phyloP scores from a whole-genome alignment of 53 echinoderm and acorn worm genomes.

The Apostichopus leukothele region DNA sequence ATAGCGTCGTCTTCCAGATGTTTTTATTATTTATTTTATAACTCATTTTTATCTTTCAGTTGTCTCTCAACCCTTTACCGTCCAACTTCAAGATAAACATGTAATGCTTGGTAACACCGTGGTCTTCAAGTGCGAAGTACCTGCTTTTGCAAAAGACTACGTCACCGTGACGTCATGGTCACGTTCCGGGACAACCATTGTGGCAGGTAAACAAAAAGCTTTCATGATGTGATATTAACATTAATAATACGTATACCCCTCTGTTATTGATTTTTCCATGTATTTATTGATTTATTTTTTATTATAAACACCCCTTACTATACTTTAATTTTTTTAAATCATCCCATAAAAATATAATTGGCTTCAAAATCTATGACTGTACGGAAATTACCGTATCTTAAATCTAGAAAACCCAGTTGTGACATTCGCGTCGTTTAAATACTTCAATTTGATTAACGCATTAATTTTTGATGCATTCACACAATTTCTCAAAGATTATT shows the following conservation, averaged over 20 bases:
- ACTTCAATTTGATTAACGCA: neutral
- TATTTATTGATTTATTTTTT: too few relatives aligned
- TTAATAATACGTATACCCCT: too few relatives aligned
- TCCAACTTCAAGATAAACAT: slow-evolving; percentile 83
- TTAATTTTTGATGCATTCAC: neutral
- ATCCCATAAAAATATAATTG: neutral
- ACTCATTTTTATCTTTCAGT: slow-evolving; percentile 52
- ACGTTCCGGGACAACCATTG: slow-evolving; percentile 14
- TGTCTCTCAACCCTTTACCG: slow-evolving; percentile 67
- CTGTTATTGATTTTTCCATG: too few relatives aligned
- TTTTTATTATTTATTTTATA: too few relatives aligned
- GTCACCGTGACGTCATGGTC: slow-evolving; percentile 95
- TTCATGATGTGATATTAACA: neutral
- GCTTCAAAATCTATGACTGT: neutral
- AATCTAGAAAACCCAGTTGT: neutral
- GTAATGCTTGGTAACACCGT: slow-evolving; percentile 96
- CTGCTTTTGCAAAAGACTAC: slow-evolving; percentile 91
- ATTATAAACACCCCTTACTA: neutral
- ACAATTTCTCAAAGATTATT: neutral
- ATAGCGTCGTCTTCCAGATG: too few relatives aligned
- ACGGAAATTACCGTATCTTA: too few relatives aligned
- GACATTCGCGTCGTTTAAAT: neutral
- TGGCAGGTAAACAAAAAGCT: neutral
- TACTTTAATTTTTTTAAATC: neutral
- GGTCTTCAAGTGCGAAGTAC: slow-evolving; percentile 94